Evolutionary conservation across 2,113 vertebrate genomes (phyloP), one percentile per base, ranked within the genome.

Genomic region (Alligator sinensis): DNA sequence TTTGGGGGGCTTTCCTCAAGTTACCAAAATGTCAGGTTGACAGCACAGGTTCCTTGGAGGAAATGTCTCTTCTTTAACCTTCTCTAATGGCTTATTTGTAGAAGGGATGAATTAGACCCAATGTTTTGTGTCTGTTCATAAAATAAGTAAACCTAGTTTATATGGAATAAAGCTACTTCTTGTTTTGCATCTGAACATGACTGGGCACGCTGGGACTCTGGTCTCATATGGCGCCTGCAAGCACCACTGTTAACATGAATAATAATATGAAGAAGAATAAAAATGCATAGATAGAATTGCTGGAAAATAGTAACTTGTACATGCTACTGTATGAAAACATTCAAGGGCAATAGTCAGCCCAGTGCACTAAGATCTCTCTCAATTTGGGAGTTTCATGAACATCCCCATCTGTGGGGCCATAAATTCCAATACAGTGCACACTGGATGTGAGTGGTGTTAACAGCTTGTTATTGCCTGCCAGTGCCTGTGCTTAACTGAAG

Each of bases 401-500:
- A 57, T 19, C 25, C 9, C 38, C 74, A 22, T 77, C 55, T 24
- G 24, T 85, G 60, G 74, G 55, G 25, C 16, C 38, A 55, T 25
- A 59, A 38, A 77, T 93, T 84, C 19, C 82, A 64, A 14, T 24
- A 82, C 80, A 80, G 21, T 27, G 11, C 54, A 24, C 57, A 47
- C 68, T 82, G 47, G 60, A 83, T 79, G 25, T 68, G 80, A 58
- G n/a, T 88, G 59, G 76, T 93, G 78, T 78, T 94, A 82, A 55
- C 2, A 5, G 58, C 66, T 80, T 82, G 63, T n/a, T 94, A 28
- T 62, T 94, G 70, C 22, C 4, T 78, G 87, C 61, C 82, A 84
- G 84, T 78, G 93, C 90, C 87, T 54, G n/a, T 84, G 77, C 86
- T 88, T 92, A 89, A 82, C 96, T 94, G 85, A 87, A 91, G 92